phyloP scores from a whole-genome alignment of 2,113 vertebrate species.

The Etheostoma spectabile region DNA sequence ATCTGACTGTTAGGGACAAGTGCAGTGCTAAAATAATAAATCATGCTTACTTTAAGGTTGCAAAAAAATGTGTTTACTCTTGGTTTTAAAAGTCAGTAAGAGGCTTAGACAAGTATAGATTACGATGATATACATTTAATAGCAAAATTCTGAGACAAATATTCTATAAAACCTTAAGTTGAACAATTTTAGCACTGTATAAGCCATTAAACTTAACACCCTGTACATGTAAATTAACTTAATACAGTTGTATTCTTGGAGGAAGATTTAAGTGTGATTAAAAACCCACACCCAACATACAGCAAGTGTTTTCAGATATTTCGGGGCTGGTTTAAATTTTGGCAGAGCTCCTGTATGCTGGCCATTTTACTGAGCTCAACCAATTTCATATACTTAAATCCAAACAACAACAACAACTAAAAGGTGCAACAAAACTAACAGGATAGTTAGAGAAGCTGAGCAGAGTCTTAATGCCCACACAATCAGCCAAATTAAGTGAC shows the following conservation, averaged over 20 bases:
- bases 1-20: neutral
- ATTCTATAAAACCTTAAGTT: neutral
- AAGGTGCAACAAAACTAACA: neutral
- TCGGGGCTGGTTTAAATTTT: neutral
- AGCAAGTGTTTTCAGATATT: conserved; percentile 1
- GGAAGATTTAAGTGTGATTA: neutral
- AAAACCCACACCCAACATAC: neutral
- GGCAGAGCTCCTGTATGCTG: neutral
- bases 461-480: neutral
- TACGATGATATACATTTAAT: neutral
- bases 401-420: neutral
- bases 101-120: neutral
- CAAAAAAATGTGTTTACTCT: neutral
- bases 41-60: neutral
- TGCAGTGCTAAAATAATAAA: neutral
- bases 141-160: neutral
- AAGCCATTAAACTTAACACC: neutral
- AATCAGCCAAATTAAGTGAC: conserved; percentile 9
- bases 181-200: neutral
- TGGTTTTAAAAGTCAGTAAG: neutral
- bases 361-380: neutral
- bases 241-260: neutral
- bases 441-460: neutral
- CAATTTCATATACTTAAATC: neutral
- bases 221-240: neutral